These are phyloP conservation scores for Bradypodion pumilum DNA, from an alignment of 2,797 vertebrate genomes.

Conservation along the genomic window DNA sequence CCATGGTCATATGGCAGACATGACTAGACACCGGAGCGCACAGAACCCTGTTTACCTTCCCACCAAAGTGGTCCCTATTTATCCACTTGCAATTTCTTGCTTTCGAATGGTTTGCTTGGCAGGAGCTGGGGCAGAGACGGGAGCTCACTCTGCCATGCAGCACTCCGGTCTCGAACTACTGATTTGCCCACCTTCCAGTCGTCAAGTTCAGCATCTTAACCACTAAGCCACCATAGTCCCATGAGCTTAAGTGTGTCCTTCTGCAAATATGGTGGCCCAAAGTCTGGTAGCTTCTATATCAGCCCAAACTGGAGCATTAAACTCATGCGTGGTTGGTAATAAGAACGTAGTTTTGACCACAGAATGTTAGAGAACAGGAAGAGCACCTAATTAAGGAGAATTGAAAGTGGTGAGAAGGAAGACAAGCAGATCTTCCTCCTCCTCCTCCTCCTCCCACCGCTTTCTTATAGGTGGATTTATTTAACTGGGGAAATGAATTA, in stretches of 20 bases:
- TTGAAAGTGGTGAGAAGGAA: neutral
- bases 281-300: neutral
- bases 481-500: constrained; percentile 66
- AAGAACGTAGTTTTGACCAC: neutral
- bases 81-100: too few relatives aligned
- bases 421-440: neutral
- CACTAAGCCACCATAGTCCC: too few relatives aligned
- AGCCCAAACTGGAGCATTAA: neutral
- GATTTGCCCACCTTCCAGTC: too few relatives aligned
- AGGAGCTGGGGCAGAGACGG: too few relatives aligned
- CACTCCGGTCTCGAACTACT: too few relatives aligned
- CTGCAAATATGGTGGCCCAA: neutral
- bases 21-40: too few relatives aligned
- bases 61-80: too few relatives aligned
- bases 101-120: too few relatives aligned
- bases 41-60: too few relatives aligned
- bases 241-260: neutral
- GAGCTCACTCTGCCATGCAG: too few relatives aligned
- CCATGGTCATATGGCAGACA: too few relatives aligned
- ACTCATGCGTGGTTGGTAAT: neutral
- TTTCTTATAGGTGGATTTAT: constrained; percentile 32
- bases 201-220: too few relatives aligned
- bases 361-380: neutral
- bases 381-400: neutral
- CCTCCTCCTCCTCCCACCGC: constrained; percentile 14